Percentiles rank a stretch among this genome's conserved stretches.
Evolutionary conservation across 2,113 vertebrate species (phyloP).

Genomic region (Solea senegalensis): DNA sequence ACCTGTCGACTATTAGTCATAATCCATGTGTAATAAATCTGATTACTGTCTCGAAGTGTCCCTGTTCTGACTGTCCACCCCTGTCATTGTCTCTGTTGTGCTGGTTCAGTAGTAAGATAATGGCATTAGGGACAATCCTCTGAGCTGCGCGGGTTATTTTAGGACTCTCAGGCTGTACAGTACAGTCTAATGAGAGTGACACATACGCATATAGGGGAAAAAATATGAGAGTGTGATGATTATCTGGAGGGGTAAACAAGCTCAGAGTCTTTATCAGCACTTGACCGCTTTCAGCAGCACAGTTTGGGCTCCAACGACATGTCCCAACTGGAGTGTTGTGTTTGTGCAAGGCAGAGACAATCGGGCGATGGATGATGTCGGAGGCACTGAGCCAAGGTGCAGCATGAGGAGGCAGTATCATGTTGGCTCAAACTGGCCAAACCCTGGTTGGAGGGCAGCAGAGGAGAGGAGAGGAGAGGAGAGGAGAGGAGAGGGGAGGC

Average conservation of each 20-base stretch:
- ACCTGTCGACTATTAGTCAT: constrained; percentile 35
- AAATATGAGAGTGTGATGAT: neutral
- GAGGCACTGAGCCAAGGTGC: constrained; percentile 55
- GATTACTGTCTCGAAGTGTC: constrained; percentile 43
- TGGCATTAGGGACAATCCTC: constrained; percentile 77
- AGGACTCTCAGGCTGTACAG: constrained; percentile 30
- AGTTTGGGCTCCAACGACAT: constrained; percentile 2
- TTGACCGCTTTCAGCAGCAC: constrained; percentile 1
- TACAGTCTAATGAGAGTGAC: constrained; percentile 35
- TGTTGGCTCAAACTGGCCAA: constrained; percentile 27
- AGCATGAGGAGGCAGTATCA: constrained; percentile 48
- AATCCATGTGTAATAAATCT: constrained; percentile 45
- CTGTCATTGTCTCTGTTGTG: constrained; percentile 41
- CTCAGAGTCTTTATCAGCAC: neutral
- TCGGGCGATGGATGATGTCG: constrained; percentile 8
- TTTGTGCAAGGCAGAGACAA: constrained; percentile 32
- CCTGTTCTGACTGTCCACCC: constrained; percentile 14
- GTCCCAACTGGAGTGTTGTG: constrained; percentile 49
- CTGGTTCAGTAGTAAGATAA: constrained; percentile 71
- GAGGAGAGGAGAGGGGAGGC: constrained; percentile 3
- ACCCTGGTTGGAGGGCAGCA: constrained; percentile 49
- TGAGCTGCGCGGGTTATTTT: constrained; percentile 71
- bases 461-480: constrained; percentile 16
- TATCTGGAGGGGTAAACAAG: neutral
- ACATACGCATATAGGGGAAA: constrained; percentile 1